A percentile compares a stretch with the other conserved stretches of the same genome.
Evolutionary conservation across 2,888 invertebrate genomes (phyloP).

Genomic region (Anoplius nigerrimus): DNA sequence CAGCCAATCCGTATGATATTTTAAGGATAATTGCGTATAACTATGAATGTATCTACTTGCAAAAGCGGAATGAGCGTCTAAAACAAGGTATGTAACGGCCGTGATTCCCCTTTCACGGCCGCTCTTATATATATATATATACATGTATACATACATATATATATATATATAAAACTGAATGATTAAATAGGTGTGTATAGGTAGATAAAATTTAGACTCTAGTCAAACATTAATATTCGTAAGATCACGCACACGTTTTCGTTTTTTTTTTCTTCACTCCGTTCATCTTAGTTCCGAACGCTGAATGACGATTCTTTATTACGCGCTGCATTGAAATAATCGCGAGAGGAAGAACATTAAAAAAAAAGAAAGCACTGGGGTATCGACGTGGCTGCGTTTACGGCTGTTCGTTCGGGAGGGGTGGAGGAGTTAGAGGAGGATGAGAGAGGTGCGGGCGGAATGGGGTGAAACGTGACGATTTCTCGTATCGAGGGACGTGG

Average conservation of each 20-base stretch:
- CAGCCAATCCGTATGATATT: slow-evolving; percentile 45
- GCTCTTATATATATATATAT: slow-evolving; percentile 46
- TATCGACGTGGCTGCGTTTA: slow-evolving; percentile 44
- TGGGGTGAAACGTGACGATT: too few relatives aligned
- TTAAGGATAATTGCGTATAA: slow-evolving; percentile 49
- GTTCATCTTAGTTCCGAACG: background rate
- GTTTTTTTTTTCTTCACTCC: background rate
- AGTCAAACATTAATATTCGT: slow-evolving; percentile 66
- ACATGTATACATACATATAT: slow-evolving; percentile 46
- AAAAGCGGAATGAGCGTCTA: slow-evolving; percentile 32
- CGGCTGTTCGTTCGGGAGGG: slow-evolving; percentile 29
- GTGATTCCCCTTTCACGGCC: slow-evolving; percentile 35
- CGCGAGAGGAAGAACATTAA: slow-evolving; percentile 20
- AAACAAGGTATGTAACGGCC: slow-evolving; percentile 36
- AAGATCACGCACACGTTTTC: slow-evolving; percentile 54
- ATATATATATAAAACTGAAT: slow-evolving; percentile 46
- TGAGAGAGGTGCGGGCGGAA: too few relatives aligned
- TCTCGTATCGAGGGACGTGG: too few relatives aligned
- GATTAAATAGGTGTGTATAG: slow-evolving; percentile 57
- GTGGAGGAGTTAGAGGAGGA: too few relatives aligned
- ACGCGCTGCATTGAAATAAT: slow-evolving; percentile 10
- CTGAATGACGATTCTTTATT: background rate
- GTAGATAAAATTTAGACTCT: slow-evolving; percentile 65
- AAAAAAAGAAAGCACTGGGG: too few relatives aligned
- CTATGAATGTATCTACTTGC: slow-evolving; percentile 47